Conservation (phyloP, 2,113 vertebrate species). For the Anhinga anhinga region DNA sequence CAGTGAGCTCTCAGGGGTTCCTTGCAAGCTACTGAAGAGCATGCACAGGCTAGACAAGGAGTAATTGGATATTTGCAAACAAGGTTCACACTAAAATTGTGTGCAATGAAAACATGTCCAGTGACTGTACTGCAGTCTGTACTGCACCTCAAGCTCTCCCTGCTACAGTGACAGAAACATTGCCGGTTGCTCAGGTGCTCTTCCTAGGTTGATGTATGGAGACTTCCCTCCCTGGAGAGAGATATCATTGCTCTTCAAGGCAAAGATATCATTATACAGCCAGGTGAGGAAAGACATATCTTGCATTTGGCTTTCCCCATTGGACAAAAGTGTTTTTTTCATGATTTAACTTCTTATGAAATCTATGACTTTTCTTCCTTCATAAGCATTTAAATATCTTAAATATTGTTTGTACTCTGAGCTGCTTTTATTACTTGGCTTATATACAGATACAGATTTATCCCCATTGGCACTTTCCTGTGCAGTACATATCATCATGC, state of each 20-base stretch:
- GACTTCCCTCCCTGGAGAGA: background rate
- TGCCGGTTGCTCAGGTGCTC: background rate
- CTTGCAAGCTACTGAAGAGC: background rate
- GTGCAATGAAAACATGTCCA: fast-evolving
- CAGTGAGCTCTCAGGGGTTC: background rate
- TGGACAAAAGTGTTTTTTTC: background rate
- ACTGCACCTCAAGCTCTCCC: background rate
- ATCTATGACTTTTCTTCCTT: background rate
- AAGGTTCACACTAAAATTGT: background rate
- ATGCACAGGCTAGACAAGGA: background rate
- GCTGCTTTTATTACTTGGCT: background rate
- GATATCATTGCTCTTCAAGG: background rate
- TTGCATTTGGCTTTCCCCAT: background rate
- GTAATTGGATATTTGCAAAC: background rate
- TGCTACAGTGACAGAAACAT: background rate
- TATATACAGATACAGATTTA: background rate
- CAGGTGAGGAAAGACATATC: background rate
- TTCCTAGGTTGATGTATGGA: background rate
- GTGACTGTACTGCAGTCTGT: fast-evolving
- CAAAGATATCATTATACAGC: background rate
- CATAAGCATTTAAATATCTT: background rate
- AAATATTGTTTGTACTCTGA: background rate
- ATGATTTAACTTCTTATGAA: background rate
- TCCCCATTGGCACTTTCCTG: background rate
- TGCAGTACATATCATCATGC: background rate